Conservation (phyloP, 2,888 invertebrate species). For the Anagyrus pseudococci region DNA sequence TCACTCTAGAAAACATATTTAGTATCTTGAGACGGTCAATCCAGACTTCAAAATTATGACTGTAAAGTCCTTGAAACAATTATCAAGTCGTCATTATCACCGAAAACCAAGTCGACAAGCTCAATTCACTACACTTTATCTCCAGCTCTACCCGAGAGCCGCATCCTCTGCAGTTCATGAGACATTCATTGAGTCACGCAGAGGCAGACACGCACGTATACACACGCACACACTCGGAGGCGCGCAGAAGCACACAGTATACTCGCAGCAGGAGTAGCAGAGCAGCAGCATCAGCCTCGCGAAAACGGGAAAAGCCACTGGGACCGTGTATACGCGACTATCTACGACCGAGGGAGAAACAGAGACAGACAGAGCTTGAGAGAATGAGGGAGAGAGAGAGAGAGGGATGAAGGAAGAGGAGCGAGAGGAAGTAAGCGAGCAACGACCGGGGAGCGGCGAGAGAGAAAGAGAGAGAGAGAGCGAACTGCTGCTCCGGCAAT, state of each 20-base stretch:
- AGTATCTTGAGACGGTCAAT: no score
- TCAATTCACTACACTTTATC: neutral
- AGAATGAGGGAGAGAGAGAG: neutral
- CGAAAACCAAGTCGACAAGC: no score
- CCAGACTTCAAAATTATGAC: no score
- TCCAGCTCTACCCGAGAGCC: neutral
- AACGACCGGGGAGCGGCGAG: neutral
- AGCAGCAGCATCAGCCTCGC: no score
- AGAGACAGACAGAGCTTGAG: neutral
- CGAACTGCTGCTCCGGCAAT: no score
- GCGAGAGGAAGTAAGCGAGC: neutral
- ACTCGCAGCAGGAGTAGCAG: no score
- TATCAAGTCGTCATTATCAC: no score
- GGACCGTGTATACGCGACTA: neutral
- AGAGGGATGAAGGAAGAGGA: neutral
- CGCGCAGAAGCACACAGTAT: neutral
- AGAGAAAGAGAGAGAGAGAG: conserved; percentile 11
- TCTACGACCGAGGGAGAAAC: neutral
- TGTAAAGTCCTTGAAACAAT: no score
- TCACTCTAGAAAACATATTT: no score
- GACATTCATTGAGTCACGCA: conserved; percentile 16
- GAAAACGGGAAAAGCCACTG: conserved; percentile 8
- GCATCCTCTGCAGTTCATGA: neutral
- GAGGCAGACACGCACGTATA: neutral
- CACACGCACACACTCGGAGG: neutral